Conservation (phyloP, 2,888 invertebrate genomes). For the Cosmia trapezina region DNA sequence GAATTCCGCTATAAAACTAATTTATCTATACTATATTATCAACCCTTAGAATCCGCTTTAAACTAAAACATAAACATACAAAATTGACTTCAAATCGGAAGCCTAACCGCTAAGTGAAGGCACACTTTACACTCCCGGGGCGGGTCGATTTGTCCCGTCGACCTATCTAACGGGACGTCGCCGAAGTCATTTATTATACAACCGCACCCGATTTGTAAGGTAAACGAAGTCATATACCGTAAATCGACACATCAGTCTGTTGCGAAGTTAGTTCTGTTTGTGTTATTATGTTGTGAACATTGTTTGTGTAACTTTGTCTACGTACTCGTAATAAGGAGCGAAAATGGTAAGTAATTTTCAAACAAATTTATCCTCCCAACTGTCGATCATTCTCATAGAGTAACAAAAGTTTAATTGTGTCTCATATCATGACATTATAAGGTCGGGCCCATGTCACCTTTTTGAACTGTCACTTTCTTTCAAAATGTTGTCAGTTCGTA, state of each 20-base stretch:
- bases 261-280: conserved; percentile 1
- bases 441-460: not conserved
- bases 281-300: conserved; percentile 11
- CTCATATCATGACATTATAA: no score
- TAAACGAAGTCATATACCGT: conserved; percentile 68
- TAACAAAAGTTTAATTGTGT: no score
- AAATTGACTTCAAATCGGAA: conserved; percentile 33
- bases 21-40: no score
- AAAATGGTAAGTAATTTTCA: not conserved
- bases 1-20: no score
- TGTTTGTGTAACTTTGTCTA: not conserved
- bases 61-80: conserved; percentile 23
- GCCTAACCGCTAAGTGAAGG: conserved; percentile 29
- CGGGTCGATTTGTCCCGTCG: conserved; percentile 56
- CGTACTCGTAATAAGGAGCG: not conserved
- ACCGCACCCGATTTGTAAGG: conserved; percentile 70
- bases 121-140: conserved; percentile 40
- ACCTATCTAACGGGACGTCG: conserved; percentile 49
- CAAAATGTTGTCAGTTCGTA: not conserved
- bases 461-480: not conserved
- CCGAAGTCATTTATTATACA: conserved; percentile 64
- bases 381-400: no score
- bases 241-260: conserved; percentile 57
- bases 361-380: not conserved
- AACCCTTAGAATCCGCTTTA: not conserved